Evolutionary conservation across 2,797 vertebrate genomes (phyloP).

Genomic region (Siniperca obscura): DNA sequence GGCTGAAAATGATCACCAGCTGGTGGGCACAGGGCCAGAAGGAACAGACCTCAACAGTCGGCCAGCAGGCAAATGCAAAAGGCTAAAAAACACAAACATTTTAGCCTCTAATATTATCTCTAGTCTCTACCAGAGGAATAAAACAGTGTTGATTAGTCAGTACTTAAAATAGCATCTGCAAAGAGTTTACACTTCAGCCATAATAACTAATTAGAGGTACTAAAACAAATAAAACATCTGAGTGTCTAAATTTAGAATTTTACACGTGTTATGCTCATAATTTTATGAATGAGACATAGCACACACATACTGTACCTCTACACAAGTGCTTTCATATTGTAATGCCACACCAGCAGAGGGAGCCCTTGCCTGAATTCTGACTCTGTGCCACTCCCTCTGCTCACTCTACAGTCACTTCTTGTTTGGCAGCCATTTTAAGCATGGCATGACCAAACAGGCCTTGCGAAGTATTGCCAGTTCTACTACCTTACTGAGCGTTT

Average conservation of each 20-base stretch:
- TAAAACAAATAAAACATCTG: background rate
- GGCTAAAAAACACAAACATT: background rate
- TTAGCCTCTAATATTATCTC: background rate
- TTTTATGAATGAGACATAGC: background rate
- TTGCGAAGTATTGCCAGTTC: too few species aligned
- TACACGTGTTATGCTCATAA: background rate
- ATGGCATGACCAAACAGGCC: too few species aligned
- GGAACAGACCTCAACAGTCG: slow-evolving; percentile 7
- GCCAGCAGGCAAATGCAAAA: slow-evolving; percentile 16
- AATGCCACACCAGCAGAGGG: too few species aligned
- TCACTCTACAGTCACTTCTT: too few species aligned
- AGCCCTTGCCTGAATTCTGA: too few species aligned
- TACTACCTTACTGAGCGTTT: too few species aligned
- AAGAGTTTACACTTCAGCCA: slow-evolving; percentile 8
- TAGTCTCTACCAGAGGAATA: background rate
- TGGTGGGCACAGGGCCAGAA: slow-evolving; percentile 21
- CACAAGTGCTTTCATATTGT: background rate
- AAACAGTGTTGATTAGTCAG: background rate
- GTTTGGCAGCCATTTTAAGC: too few species aligned
- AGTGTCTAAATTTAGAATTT: background rate
- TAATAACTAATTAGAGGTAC: background rate
- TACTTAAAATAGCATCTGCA: background rate
- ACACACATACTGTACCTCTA: background rate
- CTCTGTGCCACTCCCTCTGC: too few species aligned
- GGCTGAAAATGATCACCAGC: slow-evolving; percentile 20